These are phyloP conservation scores for Drosophila atroscutellata DNA, from an alignment of 2,888 invertebrate genomes.

Conservation along the genomic window DNA sequence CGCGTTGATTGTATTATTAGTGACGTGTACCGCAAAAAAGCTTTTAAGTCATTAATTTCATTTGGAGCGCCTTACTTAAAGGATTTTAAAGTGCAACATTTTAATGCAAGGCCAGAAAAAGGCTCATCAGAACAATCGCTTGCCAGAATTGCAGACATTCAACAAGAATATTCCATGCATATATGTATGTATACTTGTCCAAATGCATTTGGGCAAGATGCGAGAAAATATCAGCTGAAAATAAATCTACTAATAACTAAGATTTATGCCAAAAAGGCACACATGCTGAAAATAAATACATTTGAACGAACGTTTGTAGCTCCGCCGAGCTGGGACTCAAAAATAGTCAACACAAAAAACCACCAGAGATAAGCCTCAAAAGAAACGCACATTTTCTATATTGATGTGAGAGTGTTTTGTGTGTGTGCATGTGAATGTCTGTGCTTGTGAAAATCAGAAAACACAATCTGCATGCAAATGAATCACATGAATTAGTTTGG, in stretches of 20 bases:
- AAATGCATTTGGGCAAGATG: constrained; percentile 34
- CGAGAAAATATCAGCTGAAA: constrained; percentile 69
- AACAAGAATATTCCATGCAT: not conserved
- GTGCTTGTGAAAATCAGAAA: constrained; percentile 39
- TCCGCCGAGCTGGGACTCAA: constrained; percentile 7
- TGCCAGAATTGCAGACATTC: constrained; percentile 26
- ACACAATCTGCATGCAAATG: constrained; percentile 77
- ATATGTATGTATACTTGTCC: not conserved
- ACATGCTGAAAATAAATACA: not conserved
- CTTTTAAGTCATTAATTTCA: constrained; percentile 82
- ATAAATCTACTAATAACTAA: constrained; percentile 77
- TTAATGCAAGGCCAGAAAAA: constrained; percentile 40
- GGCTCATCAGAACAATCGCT: constrained; percentile 4
- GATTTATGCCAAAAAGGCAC: constrained; percentile 65
- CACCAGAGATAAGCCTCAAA: constrained; percentile 41
- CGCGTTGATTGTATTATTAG: constrained; percentile 76
- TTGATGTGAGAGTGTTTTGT: not conserved
- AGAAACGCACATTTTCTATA: constrained; percentile 16
- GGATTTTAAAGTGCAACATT: constrained; percentile 74
- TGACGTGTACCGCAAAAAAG: constrained; percentile 82
- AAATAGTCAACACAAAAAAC: constrained; percentile 41
- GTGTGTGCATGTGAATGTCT: not conserved
- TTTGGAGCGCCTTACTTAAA: constrained; percentile 65
- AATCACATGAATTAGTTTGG: constrained; percentile 76
- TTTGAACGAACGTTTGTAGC: constrained; percentile 5